These are phyloP conservation scores for Epinephelus moara DNA, from an alignment of 2,113 vertebrate genomes.

Conservation along the genomic window DNA sequence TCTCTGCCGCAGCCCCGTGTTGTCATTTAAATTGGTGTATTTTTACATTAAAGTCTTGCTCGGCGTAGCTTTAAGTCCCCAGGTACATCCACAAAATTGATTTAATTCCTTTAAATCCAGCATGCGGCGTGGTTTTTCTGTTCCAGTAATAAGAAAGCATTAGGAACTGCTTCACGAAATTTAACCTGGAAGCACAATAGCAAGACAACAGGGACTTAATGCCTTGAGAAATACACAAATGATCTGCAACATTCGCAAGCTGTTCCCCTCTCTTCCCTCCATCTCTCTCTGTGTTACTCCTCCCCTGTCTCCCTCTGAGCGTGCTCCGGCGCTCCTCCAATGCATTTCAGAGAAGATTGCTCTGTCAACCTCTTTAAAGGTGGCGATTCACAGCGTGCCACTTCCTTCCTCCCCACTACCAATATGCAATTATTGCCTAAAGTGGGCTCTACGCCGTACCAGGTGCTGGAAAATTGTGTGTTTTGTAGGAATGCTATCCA, in stretches of 20 bases:
- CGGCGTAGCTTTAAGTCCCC: neutral
- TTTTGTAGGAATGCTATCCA: conserved; percentile 51
- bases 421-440: conserved; percentile 71
- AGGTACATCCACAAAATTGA: neutral
- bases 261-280: conserved; percentile 10
- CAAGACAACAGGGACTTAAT: conserved; percentile 26
- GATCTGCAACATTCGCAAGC: conserved; percentile 32
- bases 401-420: conserved; percentile 60
- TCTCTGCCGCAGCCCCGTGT: neutral
- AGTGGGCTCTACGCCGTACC: conserved; percentile 41
- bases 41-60: neutral
- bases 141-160: neutral
- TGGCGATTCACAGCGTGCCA: conserved; percentile 62
- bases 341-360: conserved; percentile 66
- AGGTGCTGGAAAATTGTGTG: conserved; percentile 63
- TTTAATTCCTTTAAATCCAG: conserved; percentile 12
- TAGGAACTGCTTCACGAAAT: neutral
- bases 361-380: conserved; percentile 69
- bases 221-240: conserved; percentile 42
- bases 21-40: neutral
- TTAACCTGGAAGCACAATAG: conserved; percentile 10
- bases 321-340: conserved; percentile 28
- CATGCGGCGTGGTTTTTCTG: neutral
- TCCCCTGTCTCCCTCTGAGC: conserved; percentile 17
- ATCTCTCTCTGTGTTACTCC: neutral